A percentile compares a stretch with the other conserved stretches of the same genome.
Conservation (phyloP, 2,888 invertebrate genomes). For the Spodoptera littoralis region DNA sequence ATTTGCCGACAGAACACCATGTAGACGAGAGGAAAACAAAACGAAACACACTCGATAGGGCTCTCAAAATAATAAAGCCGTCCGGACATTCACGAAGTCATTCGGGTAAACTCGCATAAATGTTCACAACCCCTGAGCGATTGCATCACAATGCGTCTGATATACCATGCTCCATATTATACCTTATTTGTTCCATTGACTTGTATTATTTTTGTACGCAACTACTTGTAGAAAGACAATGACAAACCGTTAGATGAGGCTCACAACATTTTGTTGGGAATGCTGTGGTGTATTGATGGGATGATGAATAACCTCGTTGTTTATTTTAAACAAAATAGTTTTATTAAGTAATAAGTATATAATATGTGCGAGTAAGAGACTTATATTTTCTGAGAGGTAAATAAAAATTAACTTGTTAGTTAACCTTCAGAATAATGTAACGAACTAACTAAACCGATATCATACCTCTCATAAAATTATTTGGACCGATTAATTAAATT, state of each 20-base stretch:
- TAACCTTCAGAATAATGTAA: neutral
- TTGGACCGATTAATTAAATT: slow-evolving; percentile 41
- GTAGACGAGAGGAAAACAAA: slow-evolving; percentile 71
- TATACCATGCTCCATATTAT: slow-evolving; percentile 68
- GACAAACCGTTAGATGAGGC: slow-evolving; percentile 48
- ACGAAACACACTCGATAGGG: slow-evolving; percentile 76
- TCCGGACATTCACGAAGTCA: slow-evolving; percentile 70
- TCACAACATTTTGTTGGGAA: slow-evolving; percentile 10
- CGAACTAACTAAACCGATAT: slow-evolving; percentile 7
- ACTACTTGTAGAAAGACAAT: slow-evolving; percentile 53
- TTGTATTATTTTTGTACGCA: slow-evolving; percentile 43
- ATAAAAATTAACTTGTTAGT: too few species aligned
- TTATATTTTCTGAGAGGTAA: too few species aligned
- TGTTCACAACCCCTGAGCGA: slow-evolving; percentile 80
- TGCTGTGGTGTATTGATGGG: neutral
- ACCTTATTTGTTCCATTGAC: slow-evolving; percentile 52
- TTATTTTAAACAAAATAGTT: too few species aligned
- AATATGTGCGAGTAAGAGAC: neutral
- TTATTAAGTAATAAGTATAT: too few species aligned
- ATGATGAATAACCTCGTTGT: neutral
- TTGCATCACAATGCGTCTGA: slow-evolving; percentile 79
- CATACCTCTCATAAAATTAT: slow-evolving; percentile 16
- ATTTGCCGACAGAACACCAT: slow-evolving; percentile 62
- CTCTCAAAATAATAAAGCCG: slow-evolving; percentile 81
- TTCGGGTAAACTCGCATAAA: slow-evolving; percentile 63